These are phyloP conservation scores for Hirundichthys speculiger DNA, from an alignment of 2,113 vertebrate species.

Conservation along the genomic window DNA sequence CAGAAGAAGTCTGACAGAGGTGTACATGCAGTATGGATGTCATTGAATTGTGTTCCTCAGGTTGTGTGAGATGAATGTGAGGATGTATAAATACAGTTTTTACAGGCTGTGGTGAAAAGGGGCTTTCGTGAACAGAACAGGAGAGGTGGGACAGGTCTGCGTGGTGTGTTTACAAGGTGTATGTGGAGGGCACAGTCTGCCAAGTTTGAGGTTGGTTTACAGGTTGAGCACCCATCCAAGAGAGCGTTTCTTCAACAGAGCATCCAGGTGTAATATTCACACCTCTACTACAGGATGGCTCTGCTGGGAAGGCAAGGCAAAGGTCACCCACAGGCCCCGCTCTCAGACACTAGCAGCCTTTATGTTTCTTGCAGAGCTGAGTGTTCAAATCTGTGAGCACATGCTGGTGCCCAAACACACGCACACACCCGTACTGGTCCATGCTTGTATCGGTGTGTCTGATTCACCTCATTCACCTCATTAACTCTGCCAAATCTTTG, in stretches of 20 bases:
- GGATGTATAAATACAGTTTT: conserved; percentile 13
- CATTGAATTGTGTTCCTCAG: too few relatives aligned
- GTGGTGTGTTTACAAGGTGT: conserved; percentile 5
- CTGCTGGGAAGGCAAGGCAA: conserved; percentile 67
- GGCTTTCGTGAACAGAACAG: conserved; percentile 57
- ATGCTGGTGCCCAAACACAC: conserved; percentile 3
- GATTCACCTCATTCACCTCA: conserved; percentile 23
- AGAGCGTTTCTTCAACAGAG: conserved; percentile 70
- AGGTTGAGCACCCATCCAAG: conserved; percentile 64
- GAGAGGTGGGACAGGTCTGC: conserved; percentile 27
- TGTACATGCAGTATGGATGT: too few relatives aligned
- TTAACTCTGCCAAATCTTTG: conserved; percentile 24
- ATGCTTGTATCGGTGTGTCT: conserved; percentile 39
- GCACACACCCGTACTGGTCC: conserved; percentile 40
- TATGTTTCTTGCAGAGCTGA: conserved; percentile 53
- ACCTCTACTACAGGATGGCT: conserved; percentile 62
- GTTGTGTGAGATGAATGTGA: conserved; percentile 14
- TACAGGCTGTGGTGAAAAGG: conserved; percentile 36
- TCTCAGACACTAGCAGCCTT: conserved; percentile 70
- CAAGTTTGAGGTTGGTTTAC: conserved; percentile 57
- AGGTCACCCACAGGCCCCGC: conserved; percentile 58
- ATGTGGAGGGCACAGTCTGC: conserved; percentile 32
- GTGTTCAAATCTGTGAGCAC: conserved; percentile 42
- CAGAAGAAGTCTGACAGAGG: neutral
- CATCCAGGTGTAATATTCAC: conserved; percentile 81